These are phyloP conservation scores for Deilephila porcellus DNA, from an alignment of 2,888 invertebrate species.

Conservation along the genomic window DNA sequence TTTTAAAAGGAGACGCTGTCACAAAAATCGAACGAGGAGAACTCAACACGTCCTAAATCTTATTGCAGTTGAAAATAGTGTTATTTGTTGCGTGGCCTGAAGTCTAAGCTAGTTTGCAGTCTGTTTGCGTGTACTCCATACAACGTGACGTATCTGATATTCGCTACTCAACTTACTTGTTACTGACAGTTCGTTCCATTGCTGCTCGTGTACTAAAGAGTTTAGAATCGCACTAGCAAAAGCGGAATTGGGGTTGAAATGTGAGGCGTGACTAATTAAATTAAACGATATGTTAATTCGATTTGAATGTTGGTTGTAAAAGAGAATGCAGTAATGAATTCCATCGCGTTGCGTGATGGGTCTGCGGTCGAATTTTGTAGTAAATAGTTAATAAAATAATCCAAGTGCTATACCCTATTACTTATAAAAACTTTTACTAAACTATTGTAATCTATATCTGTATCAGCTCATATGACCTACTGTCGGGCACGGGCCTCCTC, in stretches of 20 bases:
- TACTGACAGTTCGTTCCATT: neutral
- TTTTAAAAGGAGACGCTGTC: neutral
- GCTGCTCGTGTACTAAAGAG: neutral
- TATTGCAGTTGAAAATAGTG: conserved; percentile 3
- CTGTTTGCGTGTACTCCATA: conserved; percentile 1
- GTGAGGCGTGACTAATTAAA: too few species aligned
- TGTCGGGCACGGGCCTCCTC: too few species aligned
- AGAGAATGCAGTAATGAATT: too few species aligned
- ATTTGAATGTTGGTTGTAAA: too few species aligned
- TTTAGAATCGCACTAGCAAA: neutral
- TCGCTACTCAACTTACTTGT: conserved; percentile 12
- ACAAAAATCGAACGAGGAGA: neutral
- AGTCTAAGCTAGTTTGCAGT: conserved; percentile 2
- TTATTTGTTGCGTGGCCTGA: conserved; percentile 2
- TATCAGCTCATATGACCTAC: too few species aligned
- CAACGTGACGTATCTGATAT: conserved; percentile 16
- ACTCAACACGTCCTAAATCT: neutral
- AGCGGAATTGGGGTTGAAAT: neutral
- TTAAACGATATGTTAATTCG: too few species aligned
- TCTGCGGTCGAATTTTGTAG: too few species aligned
- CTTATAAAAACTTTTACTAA: too few species aligned
- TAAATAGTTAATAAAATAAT: too few species aligned
- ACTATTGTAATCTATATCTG: too few species aligned
- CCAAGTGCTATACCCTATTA: too few species aligned
- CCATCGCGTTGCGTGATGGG: too few species aligned